A percentile compares a stretch with the other conserved stretches of the same genome.
These are phyloP conservation scores for Lamprotornis superbus DNA, from an alignment of 2,113 vertebrate genomes.

Conservation along the genomic window DNA sequence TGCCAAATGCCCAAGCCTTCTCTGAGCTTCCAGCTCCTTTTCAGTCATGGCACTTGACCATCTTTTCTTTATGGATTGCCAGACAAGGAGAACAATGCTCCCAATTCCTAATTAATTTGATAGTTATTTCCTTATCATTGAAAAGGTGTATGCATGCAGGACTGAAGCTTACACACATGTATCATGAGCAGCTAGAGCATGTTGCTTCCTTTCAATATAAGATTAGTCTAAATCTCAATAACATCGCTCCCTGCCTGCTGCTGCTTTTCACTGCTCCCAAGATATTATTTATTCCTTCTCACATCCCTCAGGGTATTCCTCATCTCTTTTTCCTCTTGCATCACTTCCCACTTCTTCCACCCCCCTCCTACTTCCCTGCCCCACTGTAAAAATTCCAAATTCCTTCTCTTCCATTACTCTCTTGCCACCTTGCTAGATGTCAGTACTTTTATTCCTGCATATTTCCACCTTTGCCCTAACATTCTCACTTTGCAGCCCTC, in stretches of 20 bases:
- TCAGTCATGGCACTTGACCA: not conserved
- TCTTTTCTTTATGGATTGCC: not conserved
- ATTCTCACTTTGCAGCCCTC: not conserved
- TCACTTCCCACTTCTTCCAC: not conserved
- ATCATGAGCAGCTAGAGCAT: not conserved
- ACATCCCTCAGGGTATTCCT: not conserved
- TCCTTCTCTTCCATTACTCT: not conserved
- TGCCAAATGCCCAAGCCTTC: not conserved
- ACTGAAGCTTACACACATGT: not conserved
- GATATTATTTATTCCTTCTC: not conserved
- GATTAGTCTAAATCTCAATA: not conserved
- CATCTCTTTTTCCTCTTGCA: not conserved
- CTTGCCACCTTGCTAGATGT: not conserved
- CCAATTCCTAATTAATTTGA: constrained; percentile 22
- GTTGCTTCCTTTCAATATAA: not conserved
- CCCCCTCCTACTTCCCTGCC: not conserved
- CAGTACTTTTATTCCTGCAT: not conserved
- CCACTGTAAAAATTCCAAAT: not conserved
- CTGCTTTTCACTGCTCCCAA: not conserved
- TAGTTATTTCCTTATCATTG: not conserved
- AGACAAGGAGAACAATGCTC: not conserved
- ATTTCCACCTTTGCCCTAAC: not conserved
- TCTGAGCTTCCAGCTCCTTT: not conserved
- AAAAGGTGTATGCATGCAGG: not conserved
- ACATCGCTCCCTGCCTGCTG: not conserved